Conservation (phyloP, 2,113 vertebrate genomes). For the Myocastor coypus region DNA sequence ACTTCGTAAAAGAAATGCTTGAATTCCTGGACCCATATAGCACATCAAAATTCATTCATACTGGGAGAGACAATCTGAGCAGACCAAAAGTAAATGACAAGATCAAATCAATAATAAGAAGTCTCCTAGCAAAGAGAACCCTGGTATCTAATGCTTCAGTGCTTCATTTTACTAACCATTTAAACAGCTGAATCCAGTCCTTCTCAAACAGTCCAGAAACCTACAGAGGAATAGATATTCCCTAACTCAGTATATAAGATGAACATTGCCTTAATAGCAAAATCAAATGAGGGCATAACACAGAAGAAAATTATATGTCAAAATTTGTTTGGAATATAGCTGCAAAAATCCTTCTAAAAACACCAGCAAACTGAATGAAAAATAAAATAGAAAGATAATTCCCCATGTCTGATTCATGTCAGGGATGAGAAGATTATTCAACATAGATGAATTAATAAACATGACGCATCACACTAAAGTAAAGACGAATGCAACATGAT, state of each 20-base stretch:
- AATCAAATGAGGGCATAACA: background rate
- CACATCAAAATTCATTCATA: background rate
- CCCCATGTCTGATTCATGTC: background rate
- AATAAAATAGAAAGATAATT: background rate
- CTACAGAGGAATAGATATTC: background rate
- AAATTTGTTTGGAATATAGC: background rate
- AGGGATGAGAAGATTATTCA: background rate
- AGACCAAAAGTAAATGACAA: background rate
- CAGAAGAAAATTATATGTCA: background rate
- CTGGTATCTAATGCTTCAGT: background rate
- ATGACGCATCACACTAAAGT: background rate
- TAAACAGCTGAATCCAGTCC: background rate
- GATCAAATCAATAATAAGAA: background rate
- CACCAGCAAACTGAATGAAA: background rate
- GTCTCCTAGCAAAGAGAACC: background rate
- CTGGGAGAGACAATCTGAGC: background rate
- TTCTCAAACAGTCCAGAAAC: background rate
- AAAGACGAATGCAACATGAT: background rate
- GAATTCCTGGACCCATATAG: background rate
- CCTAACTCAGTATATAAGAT: background rate
- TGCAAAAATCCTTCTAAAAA: background rate
- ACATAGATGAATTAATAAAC: background rate
- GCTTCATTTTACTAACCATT: background rate
- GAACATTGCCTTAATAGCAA: background rate
- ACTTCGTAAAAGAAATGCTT: background rate